These are phyloP conservation scores for Sebastiscus tertius DNA, from an alignment of 2,797 vertebrate genomes.

Conservation along the genomic window DNA sequence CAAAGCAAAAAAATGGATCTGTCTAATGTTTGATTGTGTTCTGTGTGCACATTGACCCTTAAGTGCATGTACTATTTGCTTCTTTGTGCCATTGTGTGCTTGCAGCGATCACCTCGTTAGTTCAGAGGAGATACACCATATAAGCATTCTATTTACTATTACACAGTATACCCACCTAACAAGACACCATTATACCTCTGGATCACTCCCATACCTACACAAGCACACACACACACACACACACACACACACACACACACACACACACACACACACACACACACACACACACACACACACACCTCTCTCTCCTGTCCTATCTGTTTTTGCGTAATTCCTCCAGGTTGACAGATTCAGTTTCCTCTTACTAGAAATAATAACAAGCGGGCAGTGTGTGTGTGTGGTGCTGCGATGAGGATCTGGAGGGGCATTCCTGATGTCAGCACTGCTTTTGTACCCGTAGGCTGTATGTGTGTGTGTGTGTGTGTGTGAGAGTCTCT, in stretches of 20 bases:
- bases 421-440: constrained; percentile 57
- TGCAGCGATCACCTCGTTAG: not conserved
- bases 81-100: not conserved
- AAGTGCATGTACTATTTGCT: not conserved
- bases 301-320: not conserved
- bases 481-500: not conserved
- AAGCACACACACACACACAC: not conserved
- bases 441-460: constrained; percentile 48
- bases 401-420: constrained; percentile 40
- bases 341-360: constrained; percentile 44
- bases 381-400: constrained; percentile 39
- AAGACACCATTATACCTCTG: not conserved
- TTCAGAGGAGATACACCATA: not conserved
- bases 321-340: constrained; percentile 23
- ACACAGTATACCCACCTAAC: not conserved
- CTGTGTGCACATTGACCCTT: not conserved
- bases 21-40: not conserved
- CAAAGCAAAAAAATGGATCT: not conserved
- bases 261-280: no score
- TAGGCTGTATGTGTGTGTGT: not conserved
- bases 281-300: not conserved
- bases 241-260: no score
- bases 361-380: constrained; percentile 55
- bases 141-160: not conserved
- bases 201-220: not conserved